A percentile compares a stretch with the other conserved stretches of the same genome.
Conservation (phyloP, 1,140 invertebrate species). For the Zaprionus camerounensis region DNA sequence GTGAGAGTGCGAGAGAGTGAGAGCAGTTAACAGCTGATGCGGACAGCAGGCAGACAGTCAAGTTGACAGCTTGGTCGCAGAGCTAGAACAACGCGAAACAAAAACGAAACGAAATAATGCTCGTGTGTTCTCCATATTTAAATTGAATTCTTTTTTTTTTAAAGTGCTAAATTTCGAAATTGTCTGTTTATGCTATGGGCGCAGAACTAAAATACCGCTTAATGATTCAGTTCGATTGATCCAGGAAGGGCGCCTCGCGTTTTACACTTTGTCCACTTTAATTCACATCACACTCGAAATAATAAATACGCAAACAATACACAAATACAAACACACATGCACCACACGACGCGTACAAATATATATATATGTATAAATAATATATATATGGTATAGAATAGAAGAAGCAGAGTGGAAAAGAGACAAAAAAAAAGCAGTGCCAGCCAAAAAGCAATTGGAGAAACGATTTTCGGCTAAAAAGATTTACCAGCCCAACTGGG, state of each 20-base stretch:
- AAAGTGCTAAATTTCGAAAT: slow-evolving; percentile 21
- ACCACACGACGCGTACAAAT: slow-evolving; percentile 1
- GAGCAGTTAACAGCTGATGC: slow-evolving; percentile 38
- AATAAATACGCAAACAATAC: slow-evolving; percentile 13
- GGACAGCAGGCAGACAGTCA: slow-evolving; percentile 40
- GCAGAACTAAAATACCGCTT: slow-evolving; percentile 7
- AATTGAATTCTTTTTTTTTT: slow-evolving; percentile 37
- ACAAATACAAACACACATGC: neutral
- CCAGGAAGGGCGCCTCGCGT: neutral
- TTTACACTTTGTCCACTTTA: slow-evolving; percentile 3
- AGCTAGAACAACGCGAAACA: slow-evolving; percentile 46
- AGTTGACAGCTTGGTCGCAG: slow-evolving; percentile 49
- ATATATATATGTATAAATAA: slow-evolving; percentile 5
- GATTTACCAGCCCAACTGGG: slow-evolving; percentile 17
- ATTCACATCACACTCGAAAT: slow-evolving; percentile 5
- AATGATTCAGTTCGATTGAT: neutral
- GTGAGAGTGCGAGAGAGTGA: neutral
- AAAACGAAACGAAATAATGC: slow-evolving; percentile 35
- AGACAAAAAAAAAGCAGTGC: neutral
- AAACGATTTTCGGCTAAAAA: slow-evolving; percentile 2
- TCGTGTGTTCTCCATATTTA: slow-evolving; percentile 32
- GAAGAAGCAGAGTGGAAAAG: neutral
- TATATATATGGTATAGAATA: slow-evolving; percentile 5
- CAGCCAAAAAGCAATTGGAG: slow-evolving; percentile 20
- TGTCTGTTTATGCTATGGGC: slow-evolving; percentile 17